Conservation (phyloP, 1,140 invertebrate species). For the Caerostris darwini region DNA sequence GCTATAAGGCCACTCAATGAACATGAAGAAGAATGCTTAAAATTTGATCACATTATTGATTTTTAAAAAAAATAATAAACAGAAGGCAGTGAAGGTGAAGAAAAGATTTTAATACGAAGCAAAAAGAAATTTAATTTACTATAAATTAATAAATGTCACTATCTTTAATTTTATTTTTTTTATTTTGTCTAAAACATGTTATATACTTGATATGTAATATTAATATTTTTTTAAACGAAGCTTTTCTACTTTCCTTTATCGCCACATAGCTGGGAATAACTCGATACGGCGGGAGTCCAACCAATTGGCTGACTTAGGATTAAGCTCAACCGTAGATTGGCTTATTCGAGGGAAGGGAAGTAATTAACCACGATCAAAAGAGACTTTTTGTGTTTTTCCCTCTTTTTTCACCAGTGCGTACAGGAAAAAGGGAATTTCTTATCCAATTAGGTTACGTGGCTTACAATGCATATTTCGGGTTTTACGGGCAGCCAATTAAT, state of each 20-base stretch:
- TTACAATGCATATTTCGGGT: conserved; percentile 6
- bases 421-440: neutral
- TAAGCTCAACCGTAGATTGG: neutral
- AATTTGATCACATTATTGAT: too few species aligned
- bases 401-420: neutral
- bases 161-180: too few species aligned
- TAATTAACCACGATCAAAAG: conserved; percentile 35
- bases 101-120: too few species aligned
- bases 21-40: too few species aligned
- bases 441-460: neutral
- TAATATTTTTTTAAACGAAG: neutral
- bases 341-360: conserved; percentile 1
- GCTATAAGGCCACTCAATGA: too few species aligned
- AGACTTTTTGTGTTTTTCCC: neutral
- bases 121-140: too few species aligned
- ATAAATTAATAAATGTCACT: too few species aligned
- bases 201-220: neutral
- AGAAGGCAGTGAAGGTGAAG: too few species aligned
- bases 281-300: neutral
- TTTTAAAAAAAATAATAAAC: too few species aligned
- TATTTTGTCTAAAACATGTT: too few species aligned
- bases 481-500: conserved; percentile 18
- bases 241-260: neutral
- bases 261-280: neutral
- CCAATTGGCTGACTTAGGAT: conserved; percentile 18